phyloP scores from a whole-genome alignment of 2,113 vertebrate genomes.

The Takifugu bimaculatus region DNA sequence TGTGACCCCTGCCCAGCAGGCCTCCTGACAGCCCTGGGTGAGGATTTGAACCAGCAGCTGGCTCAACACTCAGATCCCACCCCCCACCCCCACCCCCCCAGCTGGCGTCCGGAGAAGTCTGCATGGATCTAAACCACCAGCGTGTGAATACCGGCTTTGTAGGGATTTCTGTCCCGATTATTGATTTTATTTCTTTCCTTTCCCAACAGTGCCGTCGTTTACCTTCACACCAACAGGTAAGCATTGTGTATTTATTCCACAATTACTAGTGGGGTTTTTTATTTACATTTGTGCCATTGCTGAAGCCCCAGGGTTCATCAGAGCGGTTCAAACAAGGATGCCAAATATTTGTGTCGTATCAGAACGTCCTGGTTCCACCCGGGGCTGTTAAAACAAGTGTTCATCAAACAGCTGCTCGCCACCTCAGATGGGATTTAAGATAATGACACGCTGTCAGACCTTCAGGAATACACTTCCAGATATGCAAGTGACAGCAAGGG shows the following conservation, averaged over 20 bases:
- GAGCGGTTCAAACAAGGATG: background rate
- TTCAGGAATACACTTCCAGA: constrained; percentile 48
- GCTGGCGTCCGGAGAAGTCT: constrained; percentile 18
- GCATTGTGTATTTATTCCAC: constrained; percentile 22
- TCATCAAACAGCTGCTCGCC: constrained; percentile 52
- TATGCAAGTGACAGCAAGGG: constrained; percentile 8
- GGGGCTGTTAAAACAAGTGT: constrained; percentile 41
- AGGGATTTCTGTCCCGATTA: constrained; percentile 1
- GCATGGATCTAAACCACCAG: constrained; percentile 11
- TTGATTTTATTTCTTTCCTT: constrained; percentile 14
- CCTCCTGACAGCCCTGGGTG: constrained; percentile 30
- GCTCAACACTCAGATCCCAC: constrained; percentile 36
- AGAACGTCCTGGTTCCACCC: constrained; percentile 12
- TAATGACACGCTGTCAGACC: constrained; percentile 36
- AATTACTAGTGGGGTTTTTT: background rate
- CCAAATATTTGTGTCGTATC: constrained; percentile 21
- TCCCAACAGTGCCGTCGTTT: constrained; percentile 94
- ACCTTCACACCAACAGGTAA: constrained; percentile 99
- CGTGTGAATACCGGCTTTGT: constrained; percentile 28
- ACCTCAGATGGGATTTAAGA: constrained; percentile 40
- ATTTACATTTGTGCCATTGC: background rate
- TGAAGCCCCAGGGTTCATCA: background rate
- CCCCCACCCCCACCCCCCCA: constrained; percentile 5
- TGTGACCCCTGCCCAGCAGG: constrained; percentile 44
- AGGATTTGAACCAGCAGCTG: constrained; percentile 52